Evolutionary conservation across 1,140 invertebrate genomes (phyloP).

Genomic region (Drosophila sp.): DNA sequence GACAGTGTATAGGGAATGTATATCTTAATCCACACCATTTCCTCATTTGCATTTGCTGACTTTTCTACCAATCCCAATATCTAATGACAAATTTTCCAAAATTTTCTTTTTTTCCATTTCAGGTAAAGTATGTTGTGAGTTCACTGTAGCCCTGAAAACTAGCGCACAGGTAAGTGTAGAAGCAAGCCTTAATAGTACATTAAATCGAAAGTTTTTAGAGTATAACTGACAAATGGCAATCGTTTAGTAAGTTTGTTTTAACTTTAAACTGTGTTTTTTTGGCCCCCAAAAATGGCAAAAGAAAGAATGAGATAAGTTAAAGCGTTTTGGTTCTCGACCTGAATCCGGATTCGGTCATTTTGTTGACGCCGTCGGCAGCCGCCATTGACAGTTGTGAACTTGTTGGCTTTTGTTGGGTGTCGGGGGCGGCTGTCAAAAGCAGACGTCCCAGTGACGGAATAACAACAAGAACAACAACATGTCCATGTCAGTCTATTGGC

Average conservation of each 20-base stretch:
- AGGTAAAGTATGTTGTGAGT: slow-evolving; percentile 68
- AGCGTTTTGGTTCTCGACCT: slow-evolving; percentile 12
- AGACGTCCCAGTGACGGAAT: slow-evolving; percentile 51
- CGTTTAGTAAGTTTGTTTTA: slow-evolving; percentile 2
- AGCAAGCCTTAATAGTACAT: background rate
- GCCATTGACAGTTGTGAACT: slow-evolving; percentile 28
- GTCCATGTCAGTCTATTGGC: slow-evolving; percentile 36
- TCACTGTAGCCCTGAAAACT: slow-evolving; percentile 1
- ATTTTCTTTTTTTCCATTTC: slow-evolving; percentile 28
- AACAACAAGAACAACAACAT: slow-evolving; percentile 49
- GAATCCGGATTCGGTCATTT: slow-evolving; percentile 9
- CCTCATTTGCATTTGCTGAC: slow-evolving; percentile 61
- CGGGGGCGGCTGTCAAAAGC: slow-evolving; percentile 63
- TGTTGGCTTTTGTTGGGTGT: background rate
- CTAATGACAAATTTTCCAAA: background rate
- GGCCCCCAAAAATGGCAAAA: no score
- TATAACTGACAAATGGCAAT: no score
- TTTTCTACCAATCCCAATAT: no score
- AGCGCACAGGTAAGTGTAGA: slow-evolving; percentile 63
- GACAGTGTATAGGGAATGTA: slow-evolving; percentile 33
- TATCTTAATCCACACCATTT: slow-evolving; percentile 59
- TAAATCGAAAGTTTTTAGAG: no score
- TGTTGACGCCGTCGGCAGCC: slow-evolving; percentile 1
- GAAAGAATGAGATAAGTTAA: background rate
- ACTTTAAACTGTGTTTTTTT: background rate